These are phyloP conservation scores for Xanthostigma xanthostigma DNA, from an alignment of 2,888 invertebrate species.

Conservation along the genomic window DNA sequence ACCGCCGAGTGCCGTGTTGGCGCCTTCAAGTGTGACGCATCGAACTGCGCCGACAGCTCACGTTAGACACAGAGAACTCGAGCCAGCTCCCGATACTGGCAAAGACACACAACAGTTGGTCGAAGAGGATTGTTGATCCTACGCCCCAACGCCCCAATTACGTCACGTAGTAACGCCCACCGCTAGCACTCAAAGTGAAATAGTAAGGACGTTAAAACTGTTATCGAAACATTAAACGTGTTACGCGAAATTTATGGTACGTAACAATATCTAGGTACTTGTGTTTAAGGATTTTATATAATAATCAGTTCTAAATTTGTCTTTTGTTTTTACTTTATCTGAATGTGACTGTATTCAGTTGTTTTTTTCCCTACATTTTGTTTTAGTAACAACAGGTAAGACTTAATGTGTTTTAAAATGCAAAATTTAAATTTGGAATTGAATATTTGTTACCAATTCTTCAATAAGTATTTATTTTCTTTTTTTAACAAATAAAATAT, in stretches of 20 bases:
- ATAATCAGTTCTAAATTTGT: no score
- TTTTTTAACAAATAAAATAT: no score
- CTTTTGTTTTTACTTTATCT: no score
- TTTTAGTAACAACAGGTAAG: no score
- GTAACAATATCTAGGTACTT: not conserved
- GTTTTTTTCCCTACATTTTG: no score
- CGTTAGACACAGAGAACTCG: slow-evolving; percentile 61
- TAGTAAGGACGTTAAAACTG: no score
- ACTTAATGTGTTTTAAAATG: no score
- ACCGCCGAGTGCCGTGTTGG: slow-evolving; percentile 57
- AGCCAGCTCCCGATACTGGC: slow-evolving; percentile 74
- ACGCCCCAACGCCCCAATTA: slow-evolving; percentile 4
- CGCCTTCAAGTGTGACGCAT: slow-evolving; percentile 70
- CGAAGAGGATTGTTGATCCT: slow-evolving; percentile 61
- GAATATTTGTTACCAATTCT: no score
- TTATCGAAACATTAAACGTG: no score
- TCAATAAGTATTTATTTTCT: no score
- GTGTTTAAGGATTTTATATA: not conserved
- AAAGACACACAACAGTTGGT: slow-evolving; percentile 85
- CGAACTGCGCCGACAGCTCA: slow-evolving; percentile 52
- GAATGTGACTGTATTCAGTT: no score
- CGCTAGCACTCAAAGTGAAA: not conserved
- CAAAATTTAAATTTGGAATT: no score
- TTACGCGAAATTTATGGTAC: not conserved
- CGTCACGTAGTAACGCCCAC: slow-evolving; percentile 6